These are phyloP conservation scores for Mesembrinibis cayennensis DNA, from an alignment of 2,113 vertebrate species.

Conservation along the genomic window DNA sequence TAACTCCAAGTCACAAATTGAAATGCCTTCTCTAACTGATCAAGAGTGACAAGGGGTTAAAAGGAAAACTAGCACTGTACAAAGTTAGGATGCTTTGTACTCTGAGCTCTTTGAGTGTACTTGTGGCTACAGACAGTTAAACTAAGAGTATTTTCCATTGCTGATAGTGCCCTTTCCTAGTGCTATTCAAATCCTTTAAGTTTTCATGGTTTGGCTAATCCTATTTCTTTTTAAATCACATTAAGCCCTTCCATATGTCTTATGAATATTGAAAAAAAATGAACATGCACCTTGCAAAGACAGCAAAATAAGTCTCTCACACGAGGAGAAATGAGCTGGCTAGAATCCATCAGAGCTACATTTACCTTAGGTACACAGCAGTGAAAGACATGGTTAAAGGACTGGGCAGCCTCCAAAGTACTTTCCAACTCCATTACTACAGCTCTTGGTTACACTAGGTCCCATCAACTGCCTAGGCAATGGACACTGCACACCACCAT, in stretches of 20 bases:
- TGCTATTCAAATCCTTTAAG: slow-evolving; percentile 47
- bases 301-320: slow-evolving; percentile 45
- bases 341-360: slow-evolving; percentile 37
- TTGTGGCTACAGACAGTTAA: neutral
- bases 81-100: neutral
- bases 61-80: neutral
- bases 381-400: neutral
- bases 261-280: slow-evolving; percentile 68
- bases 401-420: neutral
- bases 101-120: neutral
- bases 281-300: slow-evolving; percentile 70
- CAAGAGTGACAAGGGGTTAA: neutral
- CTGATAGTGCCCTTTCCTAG: neutral
- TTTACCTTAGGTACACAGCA: slow-evolving; percentile 26
- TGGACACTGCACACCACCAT: neutral
- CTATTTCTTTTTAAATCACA: slow-evolving; percentile 72
- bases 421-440: neutral
- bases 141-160: neutral
- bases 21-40: neutral
- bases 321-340: slow-evolving; percentile 49
- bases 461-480: neutral
- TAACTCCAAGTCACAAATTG: neutral
- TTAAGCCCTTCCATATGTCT: slow-evolving; percentile 63
- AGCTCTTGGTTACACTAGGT: neutral
- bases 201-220: slow-evolving; percentile 67